Conservation (phyloP, 2,113 vertebrate species). For the Vicugna pacos region DNA sequence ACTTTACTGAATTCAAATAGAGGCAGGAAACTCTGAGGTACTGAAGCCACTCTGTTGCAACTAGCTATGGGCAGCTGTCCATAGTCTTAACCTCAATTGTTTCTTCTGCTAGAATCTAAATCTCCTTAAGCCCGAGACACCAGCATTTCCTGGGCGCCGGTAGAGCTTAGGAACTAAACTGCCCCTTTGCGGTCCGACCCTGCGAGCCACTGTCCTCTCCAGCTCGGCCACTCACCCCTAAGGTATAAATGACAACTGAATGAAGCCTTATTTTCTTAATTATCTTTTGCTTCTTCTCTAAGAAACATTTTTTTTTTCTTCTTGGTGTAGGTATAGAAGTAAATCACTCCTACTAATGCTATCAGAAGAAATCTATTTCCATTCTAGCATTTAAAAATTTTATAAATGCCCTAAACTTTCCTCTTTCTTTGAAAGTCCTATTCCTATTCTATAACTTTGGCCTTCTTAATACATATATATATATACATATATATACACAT, state of each 20-base stretch:
- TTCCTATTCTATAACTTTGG: not conserved
- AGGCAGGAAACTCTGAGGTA: not conserved
- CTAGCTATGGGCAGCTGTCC: not conserved
- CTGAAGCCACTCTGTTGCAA: not conserved
- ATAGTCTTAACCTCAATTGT: not conserved
- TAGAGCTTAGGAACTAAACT: not conserved
- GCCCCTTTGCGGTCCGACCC: not conserved
- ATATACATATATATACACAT: too few species aligned
- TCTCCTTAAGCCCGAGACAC: not conserved
- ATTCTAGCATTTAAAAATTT: not conserved
- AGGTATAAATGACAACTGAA: not conserved
- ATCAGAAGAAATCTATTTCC: not conserved
- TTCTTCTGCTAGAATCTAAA: not conserved
- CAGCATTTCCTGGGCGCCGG: not conserved
- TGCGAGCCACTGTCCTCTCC: not conserved
- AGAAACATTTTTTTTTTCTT: not conserved
- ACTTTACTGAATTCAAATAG: not conserved
- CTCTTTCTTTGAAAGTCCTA: not conserved
- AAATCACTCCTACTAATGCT: not conserved
- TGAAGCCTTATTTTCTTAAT: not conserved
- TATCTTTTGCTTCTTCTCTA: not conserved
- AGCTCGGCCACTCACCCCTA: not conserved
- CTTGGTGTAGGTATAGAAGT: not conserved
- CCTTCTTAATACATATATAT: not conserved
- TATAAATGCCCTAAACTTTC: not conserved